These are phyloP conservation scores for Nezara viridula DNA, from an alignment of 2,888 invertebrate species.

Conservation along the genomic window DNA sequence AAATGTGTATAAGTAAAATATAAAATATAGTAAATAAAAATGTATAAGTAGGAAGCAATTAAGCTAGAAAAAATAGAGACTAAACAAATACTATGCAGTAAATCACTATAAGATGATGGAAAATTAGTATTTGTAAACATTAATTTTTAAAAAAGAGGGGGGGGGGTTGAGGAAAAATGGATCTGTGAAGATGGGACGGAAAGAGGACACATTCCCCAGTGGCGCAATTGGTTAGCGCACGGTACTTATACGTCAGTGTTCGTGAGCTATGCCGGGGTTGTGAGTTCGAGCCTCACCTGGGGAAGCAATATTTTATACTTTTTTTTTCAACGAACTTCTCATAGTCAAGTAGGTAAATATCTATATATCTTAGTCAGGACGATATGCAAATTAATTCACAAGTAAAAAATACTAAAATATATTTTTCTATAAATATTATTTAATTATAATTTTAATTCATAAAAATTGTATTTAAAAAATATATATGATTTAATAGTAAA, in stretches of 20 bases:
- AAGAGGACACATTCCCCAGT: constrained; percentile 63
- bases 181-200: background rate
- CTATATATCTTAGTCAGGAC: background rate
- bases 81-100: background rate
- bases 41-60: background rate
- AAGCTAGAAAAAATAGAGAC: background rate
- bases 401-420: background rate
- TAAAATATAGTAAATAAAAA: background rate
- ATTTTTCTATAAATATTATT: background rate
- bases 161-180: background rate
- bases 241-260: constrained; percentile 65
- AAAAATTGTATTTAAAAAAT: background rate
- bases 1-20: background rate
- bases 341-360: background rate
- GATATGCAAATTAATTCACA: background rate
- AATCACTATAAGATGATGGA: background rate
- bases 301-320: constrained; percentile 60
- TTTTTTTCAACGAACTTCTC: background rate
- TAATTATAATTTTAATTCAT: background rate
- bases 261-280: constrained; percentile 66
- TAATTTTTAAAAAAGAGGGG: background rate
- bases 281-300: constrained; percentile 66
- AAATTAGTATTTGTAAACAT: background rate
- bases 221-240: constrained; percentile 66
- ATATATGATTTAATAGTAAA: background rate